These are phyloP conservation scores for Mormyrus proboscirostris DNA, from an alignment of 2,797 vertebrate species.

Conservation along the genomic window DNA sequence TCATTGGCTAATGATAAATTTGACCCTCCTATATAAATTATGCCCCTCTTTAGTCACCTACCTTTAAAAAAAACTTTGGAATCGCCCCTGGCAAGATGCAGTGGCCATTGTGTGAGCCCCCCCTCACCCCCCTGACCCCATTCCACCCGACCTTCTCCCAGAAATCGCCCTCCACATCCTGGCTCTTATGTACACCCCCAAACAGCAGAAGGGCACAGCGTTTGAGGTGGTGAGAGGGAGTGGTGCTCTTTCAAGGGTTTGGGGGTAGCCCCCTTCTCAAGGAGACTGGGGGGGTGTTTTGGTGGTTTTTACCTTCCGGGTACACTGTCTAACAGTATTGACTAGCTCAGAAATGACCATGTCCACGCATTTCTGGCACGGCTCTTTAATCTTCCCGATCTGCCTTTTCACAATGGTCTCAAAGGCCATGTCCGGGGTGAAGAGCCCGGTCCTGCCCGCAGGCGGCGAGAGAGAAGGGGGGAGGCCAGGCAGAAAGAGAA, in stretches of 20 bases:
- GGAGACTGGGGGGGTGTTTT: conserved; percentile 29
- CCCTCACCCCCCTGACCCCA: conserved; percentile 19
- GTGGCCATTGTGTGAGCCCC: conserved; percentile 38
- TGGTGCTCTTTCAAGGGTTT: background rate
- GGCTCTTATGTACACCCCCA: conserved; percentile 31
- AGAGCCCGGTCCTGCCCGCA: conserved; percentile 89
- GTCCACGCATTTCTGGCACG: conserved; percentile 99
- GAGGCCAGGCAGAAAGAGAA: conserved; percentile 53
- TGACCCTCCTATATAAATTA: background rate
- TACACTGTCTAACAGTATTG: conserved; percentile 99
- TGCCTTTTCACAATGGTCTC: conserved; percentile 99
- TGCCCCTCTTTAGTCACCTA: background rate
- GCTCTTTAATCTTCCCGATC: conserved; percentile 99
- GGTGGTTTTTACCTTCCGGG: conserved; percentile 88
- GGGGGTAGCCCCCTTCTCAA: conserved; percentile 19
- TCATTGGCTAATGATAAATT: background rate
- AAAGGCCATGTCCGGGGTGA: conserved; percentile 99
- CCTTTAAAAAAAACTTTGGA: background rate
- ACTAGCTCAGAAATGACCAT: conserved; percentile 99
- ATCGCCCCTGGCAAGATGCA: conserved; percentile 35
- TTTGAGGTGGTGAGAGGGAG: background rate
- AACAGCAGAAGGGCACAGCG: conserved; percentile 29
- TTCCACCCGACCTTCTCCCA: conserved; percentile 19
- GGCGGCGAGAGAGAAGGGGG: conserved; percentile 31
- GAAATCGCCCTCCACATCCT: conserved; percentile 37